These are phyloP conservation scores for Drosophila limbata DNA, from an alignment of 2,888 invertebrate species.

Conservation along the genomic window DNA sequence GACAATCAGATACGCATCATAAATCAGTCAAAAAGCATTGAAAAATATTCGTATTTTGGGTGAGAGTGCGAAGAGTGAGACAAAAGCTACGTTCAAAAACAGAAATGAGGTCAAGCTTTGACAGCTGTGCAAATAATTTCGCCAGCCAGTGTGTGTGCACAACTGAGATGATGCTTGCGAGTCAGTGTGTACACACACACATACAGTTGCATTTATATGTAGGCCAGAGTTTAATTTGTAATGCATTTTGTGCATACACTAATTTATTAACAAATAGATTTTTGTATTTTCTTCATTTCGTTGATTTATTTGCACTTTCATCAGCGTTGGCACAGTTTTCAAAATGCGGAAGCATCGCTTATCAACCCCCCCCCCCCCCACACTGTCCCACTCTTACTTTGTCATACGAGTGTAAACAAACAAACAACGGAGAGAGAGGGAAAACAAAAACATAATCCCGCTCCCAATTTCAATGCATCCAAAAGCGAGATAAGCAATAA, in stretches of 20 bases:
- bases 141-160: conserved; percentile 58
- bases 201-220: conserved; percentile 35
- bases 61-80: conserved; percentile 10
- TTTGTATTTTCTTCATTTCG: conserved; percentile 43
- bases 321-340: conserved; percentile 44
- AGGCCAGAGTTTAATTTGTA: conserved; percentile 63
- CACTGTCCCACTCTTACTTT: not conserved
- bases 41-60: conserved; percentile 53
- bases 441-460: conserved; percentile 31
- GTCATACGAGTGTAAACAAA: conserved; percentile 36
- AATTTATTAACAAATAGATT: conserved; percentile 78
- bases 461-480: conserved; percentile 40
- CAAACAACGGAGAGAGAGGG: conserved; percentile 16
- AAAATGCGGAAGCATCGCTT: conserved; percentile 40
- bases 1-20: conserved; percentile 48
- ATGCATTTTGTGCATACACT: conserved; percentile 76
- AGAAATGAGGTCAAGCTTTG: conserved; percentile 76
- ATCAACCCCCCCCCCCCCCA: conserved; percentile 8
- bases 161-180: conserved; percentile 20
- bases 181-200: conserved; percentile 23
- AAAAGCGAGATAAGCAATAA: conserved; percentile 70
- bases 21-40: conserved; percentile 73
- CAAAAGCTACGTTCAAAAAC: conserved; percentile 49
- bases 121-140: conserved; percentile 81
- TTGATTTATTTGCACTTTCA: conserved; percentile 69